Conservation (phyloP, 2,888 invertebrate genomes). For the Sicus ferrugineus region DNA sequence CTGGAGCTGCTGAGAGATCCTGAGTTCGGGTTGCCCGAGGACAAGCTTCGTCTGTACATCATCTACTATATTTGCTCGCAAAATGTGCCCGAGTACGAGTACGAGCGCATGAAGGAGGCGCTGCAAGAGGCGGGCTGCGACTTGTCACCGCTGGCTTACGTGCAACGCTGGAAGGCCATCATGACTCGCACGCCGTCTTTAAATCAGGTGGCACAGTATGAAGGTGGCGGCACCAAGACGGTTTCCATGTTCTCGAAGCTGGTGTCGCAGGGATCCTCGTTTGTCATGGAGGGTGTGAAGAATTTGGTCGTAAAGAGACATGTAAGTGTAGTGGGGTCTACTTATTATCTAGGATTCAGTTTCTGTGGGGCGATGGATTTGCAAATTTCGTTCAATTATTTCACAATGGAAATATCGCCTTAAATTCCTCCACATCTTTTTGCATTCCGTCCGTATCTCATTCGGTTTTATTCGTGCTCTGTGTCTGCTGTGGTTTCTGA, state of each 20-base stretch:
- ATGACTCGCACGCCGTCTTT: conserved; percentile 58
- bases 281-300: conserved; percentile 99
- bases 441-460: neutral
- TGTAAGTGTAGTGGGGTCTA: conserved; percentile 72
- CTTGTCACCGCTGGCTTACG: conserved; percentile 83
- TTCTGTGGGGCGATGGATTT: no score
- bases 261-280: conserved; percentile 95
- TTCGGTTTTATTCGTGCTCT: neutral
- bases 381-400: no score
- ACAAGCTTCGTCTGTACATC: conserved; percentile 91
- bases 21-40: conserved; percentile 86
- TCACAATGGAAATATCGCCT: no score
- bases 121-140: conserved; percentile 85
- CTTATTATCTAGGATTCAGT: no score
- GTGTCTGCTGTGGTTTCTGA: no score
- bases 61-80: conserved; percentile 90
- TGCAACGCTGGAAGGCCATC: conserved; percentile 84
- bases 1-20: conserved; percentile 87
- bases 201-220: conserved; percentile 80
- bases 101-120: conserved; percentile 83
- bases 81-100: conserved; percentile 81
- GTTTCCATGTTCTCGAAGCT: conserved; percentile 98
- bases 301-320: conserved; percentile 98
- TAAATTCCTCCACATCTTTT: neutral
- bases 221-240: conserved; percentile 93